A percentile compares a stretch with the other conserved stretches of the same genome.
These are phyloP conservation scores for Thamnophis sirtalis DNA, from an alignment of 2,113 vertebrate species.

Conservation along the genomic window DNA sequence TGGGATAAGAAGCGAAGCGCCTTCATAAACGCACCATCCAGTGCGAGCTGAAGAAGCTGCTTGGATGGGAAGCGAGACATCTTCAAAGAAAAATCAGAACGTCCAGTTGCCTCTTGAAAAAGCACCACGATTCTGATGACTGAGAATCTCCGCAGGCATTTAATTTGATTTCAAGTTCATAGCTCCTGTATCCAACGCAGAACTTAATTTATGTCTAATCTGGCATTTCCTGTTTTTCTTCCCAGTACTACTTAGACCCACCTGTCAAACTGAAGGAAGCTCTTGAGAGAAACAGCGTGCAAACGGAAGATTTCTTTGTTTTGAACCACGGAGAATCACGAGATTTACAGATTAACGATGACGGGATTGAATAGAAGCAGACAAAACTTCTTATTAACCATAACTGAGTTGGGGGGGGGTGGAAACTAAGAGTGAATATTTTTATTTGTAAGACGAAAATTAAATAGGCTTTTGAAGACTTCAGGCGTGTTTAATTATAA, in stretches of 20 bases:
- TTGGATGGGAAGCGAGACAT: not conserved
- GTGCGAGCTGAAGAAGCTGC: not conserved
- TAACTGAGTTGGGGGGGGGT: not conserved
- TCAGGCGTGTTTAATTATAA: slow-evolving; percentile 25
- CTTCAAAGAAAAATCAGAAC: not conserved
- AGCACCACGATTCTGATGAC: not conserved
- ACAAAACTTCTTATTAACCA: slow-evolving; percentile 4
- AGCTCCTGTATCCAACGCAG: not conserved
- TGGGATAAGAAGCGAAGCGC: too few relatives aligned
- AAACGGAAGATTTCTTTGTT: slow-evolving; percentile 84
- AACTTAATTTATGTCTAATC: not conserved
- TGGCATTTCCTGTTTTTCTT: slow-evolving; percentile 3
- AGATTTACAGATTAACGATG: slow-evolving; percentile 68
- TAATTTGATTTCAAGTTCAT: not conserved
- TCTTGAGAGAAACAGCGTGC: slow-evolving; percentile 78
- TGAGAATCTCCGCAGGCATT: not conserved
- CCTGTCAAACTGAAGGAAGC: slow-evolving; percentile 81
- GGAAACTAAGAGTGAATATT: slow-evolving; percentile 24
- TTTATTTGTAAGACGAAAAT: not conserved
- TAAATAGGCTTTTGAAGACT: slow-evolving; percentile 26
- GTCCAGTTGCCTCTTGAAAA: not conserved
- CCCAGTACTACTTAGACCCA: slow-evolving; percentile 91
- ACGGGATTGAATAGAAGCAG: slow-evolving; percentile 64
- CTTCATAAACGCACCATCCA: too few relatives aligned
- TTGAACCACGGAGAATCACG: slow-evolving; percentile 88